phyloP scores from a whole-genome alignment of 2,888 invertebrate species.

The Drosophila subsilvestris region DNA sequence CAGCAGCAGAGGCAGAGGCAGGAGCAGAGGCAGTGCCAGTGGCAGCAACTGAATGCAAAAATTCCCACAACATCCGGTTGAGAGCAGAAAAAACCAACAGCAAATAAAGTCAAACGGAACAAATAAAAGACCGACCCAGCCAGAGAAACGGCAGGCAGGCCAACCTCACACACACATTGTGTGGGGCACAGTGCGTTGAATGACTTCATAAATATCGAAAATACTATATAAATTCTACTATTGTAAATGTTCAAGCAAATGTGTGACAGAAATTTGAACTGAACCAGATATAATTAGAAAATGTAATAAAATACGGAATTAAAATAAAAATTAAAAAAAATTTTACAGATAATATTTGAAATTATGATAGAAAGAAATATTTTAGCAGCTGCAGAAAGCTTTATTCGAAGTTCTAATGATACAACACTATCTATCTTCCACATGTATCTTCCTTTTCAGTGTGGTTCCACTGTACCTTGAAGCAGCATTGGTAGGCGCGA shows the following conservation, averaged over 20 bases:
- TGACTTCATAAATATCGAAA: background rate
- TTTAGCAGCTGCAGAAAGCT: background rate
- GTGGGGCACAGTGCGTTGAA: constrained; percentile 16
- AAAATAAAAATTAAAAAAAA: too few relatives aligned
- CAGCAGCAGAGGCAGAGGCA: constrained; percentile 47
- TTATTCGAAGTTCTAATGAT: too few relatives aligned
- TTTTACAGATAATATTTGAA: background rate
- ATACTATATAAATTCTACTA: too few relatives aligned
- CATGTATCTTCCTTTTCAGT: background rate
- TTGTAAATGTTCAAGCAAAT: background rate
- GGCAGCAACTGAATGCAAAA: constrained; percentile 67
- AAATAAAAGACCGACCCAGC: constrained; percentile 61
- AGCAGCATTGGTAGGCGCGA: constrained; percentile 32
- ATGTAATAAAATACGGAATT: too few relatives aligned
- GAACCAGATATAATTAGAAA: background rate
- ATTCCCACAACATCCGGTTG: constrained; percentile 80
- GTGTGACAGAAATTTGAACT: background rate
- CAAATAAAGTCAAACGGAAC: constrained; percentile 62
- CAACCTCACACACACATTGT: constrained; percentile 2
- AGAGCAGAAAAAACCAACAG: constrained; percentile 57
- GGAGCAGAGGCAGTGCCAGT: constrained; percentile 19
- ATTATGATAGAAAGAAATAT: background rate
- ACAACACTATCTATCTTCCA: too few relatives aligned
- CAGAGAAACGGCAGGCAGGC: constrained; percentile 43
- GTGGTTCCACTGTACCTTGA: constrained; percentile 3